Base-by-base conservation (phyloP, 1,140 invertebrate species). In the Piezodorus guildinii region DNA sequence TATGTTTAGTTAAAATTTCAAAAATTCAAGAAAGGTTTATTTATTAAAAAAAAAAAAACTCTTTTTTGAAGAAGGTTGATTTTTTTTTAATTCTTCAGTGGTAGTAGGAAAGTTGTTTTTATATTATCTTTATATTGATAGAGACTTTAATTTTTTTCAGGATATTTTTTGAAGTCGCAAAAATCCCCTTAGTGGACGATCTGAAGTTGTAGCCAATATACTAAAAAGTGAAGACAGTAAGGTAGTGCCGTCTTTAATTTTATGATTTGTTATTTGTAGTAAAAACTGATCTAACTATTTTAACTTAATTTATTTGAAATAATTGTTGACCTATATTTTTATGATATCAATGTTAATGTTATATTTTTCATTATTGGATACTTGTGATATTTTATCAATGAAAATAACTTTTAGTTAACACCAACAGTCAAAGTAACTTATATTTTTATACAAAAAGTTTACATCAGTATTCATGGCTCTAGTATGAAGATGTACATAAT, bases 291-390 rank as follows among this genome's bases (percentile, higher is more conserved):
- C n/a, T n/a, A 17, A 19, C 46, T 19, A 17, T 49, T 49, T 49
- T 49, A 49, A 49, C n/a, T 19, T 21, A 49, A 49, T 49, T 49
- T 49, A 19, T 19, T 49, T 19, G 8, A 49, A 49, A 10, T 49
- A 19, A 49, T 49, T 49, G 52, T 56, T 56, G 52, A 56, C 52
- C 52, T 56, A 56, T 56, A 56, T 56, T 56, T 49, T 23, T 25
- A 56, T 25, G 23, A 56, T 56, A 56, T 56, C 19, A 56, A 56
- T 56, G n/a, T 49, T 6, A 49, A 49, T 39, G 34, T 39, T 39
- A 39, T 39, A 39, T 39, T 39, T 39, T 39, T 39, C 34, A 39
- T 12, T 39, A 39, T 10, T 39, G 34, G 34, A 39, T 39, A 39
- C 34, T 39, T 10, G 34, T 39, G 34, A 39, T 39, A 39, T 39